Percentiles rank a stretch among this genome's conserved stretches.
phyloP scores from a whole-genome alignment of 2,113 vertebrate genomes.

The Zootoca vivipara region DNA sequence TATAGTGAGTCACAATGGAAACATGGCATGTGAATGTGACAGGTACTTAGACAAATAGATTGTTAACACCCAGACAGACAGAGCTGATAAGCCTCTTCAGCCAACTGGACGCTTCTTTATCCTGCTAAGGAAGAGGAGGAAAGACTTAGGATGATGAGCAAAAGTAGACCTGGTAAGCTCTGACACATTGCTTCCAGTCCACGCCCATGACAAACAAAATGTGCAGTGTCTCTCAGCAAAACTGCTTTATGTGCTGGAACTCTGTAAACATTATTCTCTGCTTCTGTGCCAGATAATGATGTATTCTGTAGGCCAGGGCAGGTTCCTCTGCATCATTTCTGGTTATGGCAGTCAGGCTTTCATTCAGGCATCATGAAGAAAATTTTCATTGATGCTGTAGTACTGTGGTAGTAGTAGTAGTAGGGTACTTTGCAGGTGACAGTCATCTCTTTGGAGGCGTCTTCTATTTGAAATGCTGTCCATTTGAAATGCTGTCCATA shows the following conservation, averaged over 20 bases:
- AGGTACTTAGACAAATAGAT: slow-evolving; percentile 70
- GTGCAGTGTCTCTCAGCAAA: rapidly evolving
- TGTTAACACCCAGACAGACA: slow-evolving; percentile 68
- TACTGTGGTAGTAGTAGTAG: not conserved
- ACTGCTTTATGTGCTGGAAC: not conserved
- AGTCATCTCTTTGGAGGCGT: too few relatives aligned
- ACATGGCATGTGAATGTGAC: slow-evolving; percentile 53
- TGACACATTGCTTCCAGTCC: not conserved
- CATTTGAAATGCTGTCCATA: too few relatives aligned
- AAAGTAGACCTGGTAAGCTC: slow-evolving; percentile 7
- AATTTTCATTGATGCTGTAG: not conserved
- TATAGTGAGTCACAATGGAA: slow-evolving; percentile 58
- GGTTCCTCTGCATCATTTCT: not conserved
- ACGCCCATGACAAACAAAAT: not conserved
- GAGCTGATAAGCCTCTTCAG: slow-evolving; percentile 69
- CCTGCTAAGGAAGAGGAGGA: slow-evolving; percentile 42
- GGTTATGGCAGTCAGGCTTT: rapidly evolving
- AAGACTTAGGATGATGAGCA: slow-evolving; percentile 36
- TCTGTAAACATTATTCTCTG: not conserved
- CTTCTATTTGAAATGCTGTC: too few relatives aligned
- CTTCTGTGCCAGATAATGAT: rapidly evolving
- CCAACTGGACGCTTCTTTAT: slow-evolving; percentile 65
- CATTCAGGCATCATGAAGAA: rapidly evolving
- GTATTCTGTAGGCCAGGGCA: rapidly evolving
- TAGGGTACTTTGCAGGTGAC: too few relatives aligned